Conservation (phyloP, 2,113 vertebrate species). For the Meriones unguiculatus region DNA sequence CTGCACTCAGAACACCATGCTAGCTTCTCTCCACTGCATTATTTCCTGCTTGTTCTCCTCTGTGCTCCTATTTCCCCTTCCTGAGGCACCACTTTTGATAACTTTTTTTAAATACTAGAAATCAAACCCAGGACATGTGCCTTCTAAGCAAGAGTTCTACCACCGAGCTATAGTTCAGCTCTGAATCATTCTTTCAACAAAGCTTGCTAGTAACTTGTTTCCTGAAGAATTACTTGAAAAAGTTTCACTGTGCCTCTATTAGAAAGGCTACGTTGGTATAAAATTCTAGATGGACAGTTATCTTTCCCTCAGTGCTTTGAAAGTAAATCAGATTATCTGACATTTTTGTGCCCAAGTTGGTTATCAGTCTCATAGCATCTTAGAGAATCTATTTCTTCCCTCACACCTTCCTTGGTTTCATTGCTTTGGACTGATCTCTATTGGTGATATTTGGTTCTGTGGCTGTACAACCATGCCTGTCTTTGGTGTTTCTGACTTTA, state of each 20-base stretch:
- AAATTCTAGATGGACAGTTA: background rate
- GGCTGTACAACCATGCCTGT: fast-evolving
- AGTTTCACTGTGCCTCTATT: background rate
- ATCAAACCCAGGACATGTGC: background rate
- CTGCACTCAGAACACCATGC: fast-evolving
- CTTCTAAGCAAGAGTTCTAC: background rate
- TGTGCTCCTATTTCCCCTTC: background rate
- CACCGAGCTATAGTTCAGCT: background rate
- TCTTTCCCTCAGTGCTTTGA: no score
- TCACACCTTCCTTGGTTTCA: background rate
- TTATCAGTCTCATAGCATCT: fast-evolving
- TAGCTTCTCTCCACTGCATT: fast-evolving
- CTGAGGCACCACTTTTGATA: background rate
- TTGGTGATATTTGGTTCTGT: background rate
- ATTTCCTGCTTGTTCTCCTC: background rate
- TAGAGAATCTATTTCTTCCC: background rate
- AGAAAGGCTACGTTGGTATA: no score
- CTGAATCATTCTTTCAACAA: no score
- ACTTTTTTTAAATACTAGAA: background rate
- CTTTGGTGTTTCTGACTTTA: background rate
- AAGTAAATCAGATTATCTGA: fast-evolving
- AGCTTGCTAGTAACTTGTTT: background rate
- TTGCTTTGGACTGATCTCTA: background rate
- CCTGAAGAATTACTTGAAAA: background rate
- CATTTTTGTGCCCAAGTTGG: fast-evolving